phyloP scores from a whole-genome alignment of 2,888 invertebrate genomes.

The Stenotaenia linearis region DNA sequence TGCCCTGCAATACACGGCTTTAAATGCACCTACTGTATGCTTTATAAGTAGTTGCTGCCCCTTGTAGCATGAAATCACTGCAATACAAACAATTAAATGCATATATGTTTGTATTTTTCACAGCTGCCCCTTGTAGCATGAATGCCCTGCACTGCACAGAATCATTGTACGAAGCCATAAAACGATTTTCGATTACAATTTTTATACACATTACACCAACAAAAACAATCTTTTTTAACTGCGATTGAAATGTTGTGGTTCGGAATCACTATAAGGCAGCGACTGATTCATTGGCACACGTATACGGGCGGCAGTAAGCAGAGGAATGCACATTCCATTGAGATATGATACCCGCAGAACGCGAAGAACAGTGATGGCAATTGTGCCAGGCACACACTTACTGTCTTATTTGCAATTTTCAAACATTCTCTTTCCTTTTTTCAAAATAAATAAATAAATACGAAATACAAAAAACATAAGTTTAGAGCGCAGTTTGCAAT shows the following conservation, averaged over 20 bases:
- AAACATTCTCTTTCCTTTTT: neutral
- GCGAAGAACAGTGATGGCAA: neutral
- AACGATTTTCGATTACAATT: too few relatives aligned
- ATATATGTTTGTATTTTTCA: too few relatives aligned
- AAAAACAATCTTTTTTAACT: neutral
- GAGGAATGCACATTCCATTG: conserved; percentile 2
- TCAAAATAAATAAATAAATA: neutral
- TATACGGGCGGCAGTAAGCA: neutral
- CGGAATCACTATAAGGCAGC: neutral
- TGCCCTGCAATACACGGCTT: too few relatives aligned
- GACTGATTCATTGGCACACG: conserved; percentile 5
- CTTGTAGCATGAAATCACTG: too few relatives aligned
- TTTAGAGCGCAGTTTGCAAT: neutral
- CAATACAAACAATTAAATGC: too few relatives aligned
- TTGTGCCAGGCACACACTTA: neutral
- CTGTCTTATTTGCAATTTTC: neutral
- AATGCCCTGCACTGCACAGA: too few relatives aligned
- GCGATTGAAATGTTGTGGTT: conserved; percentile 2
- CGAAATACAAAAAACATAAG: neutral
- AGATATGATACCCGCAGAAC: conserved; percentile 1
- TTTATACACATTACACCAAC: too few relatives aligned
- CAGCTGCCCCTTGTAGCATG: too few relatives aligned
- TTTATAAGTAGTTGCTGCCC: too few relatives aligned
- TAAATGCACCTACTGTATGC: too few relatives aligned
- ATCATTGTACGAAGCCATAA: too few relatives aligned